A percentile compares a stretch with the other conserved stretches of the same genome.
These are phyloP conservation scores for Cheilosia pagana DNA, from an alignment of 2,888 invertebrate genomes.

Conservation along the genomic window DNA sequence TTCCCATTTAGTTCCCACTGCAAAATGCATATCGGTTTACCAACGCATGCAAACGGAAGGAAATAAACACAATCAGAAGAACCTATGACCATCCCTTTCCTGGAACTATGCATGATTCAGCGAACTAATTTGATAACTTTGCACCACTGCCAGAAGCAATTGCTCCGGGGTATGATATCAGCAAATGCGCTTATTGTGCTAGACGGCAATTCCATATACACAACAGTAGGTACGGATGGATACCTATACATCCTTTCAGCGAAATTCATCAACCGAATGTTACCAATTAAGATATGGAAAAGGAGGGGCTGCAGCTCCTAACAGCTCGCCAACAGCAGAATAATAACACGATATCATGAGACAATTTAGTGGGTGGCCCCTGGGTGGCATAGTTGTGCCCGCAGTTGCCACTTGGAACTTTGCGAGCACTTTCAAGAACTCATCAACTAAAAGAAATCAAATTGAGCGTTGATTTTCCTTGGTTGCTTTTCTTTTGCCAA, in stretches of 20 bases:
- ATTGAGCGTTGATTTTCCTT: conserved; percentile 72
- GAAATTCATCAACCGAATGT: conserved; percentile 55
- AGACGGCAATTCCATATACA: conserved; percentile 13
- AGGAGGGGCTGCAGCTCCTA: conserved; percentile 46
- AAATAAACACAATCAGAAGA: too few relatives aligned
- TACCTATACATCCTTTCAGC: conserved; percentile 26
- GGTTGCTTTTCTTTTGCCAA: conserved; percentile 28
- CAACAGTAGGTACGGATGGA: conserved; percentile 3
- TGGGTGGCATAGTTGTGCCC: conserved; percentile 18
- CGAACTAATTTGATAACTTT: conserved; percentile 48
- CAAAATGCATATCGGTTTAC: too few relatives aligned
- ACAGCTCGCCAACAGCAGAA: conserved; percentile 39
- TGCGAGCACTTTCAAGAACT: conserved; percentile 64
- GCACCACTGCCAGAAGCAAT: conserved; percentile 28
- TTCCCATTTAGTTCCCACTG: too few relatives aligned
- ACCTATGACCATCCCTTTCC: neutral
- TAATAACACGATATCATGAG: conserved; percentile 66
- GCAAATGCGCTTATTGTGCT: conserved; percentile 22
- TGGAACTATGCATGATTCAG: neutral
- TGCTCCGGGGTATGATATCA: conserved; percentile 25
- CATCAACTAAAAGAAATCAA: conserved; percentile 69
- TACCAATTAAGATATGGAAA: conserved; percentile 72
- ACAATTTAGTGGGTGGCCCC: conserved; percentile 54
- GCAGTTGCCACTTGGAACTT: conserved; percentile 40
- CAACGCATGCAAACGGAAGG: too few relatives aligned